Percentiles rank a stretch among this genome's conserved stretches.
Evolutionary conservation across 1,140 invertebrate genomes (phyloP).

Genomic region (Trachymyrmex cornetzi): DNA sequence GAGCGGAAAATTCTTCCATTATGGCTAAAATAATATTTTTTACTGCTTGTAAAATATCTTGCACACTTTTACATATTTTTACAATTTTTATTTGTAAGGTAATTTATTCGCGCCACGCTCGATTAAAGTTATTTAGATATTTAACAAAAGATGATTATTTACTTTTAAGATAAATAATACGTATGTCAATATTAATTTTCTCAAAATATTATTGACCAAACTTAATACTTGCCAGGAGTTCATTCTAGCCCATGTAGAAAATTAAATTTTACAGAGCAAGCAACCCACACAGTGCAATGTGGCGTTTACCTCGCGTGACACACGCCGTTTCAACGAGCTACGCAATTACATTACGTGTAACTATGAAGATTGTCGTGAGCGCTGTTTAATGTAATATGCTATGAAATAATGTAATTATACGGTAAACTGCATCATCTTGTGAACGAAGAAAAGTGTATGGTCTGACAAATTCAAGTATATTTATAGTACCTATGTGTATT

Average conservation of each 20-base stretch:
- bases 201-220: slow-evolving; percentile 37
- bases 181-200: slow-evolving; percentile 11
- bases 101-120: background rate
- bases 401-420: slow-evolving; percentile 37
- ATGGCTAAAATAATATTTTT: background rate
- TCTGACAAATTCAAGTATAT: slow-evolving; percentile 10
- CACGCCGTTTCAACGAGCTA: slow-evolving; percentile 56
- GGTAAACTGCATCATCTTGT: slow-evolving; percentile 22
- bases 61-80: background rate
- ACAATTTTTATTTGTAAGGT: background rate
- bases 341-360: slow-evolving; percentile 55
- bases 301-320: slow-evolving; percentile 53
- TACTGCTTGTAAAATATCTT: background rate
- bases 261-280: slow-evolving; percentile 53
- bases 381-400: slow-evolving; percentile 41
- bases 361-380: slow-evolving; percentile 56
- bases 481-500: background rate
- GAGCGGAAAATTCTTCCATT: background rate
- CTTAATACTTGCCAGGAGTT: background rate
- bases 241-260: slow-evolving; percentile 35
- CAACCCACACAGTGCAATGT: slow-evolving; percentile 29
- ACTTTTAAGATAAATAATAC: background rate
- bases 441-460: slow-evolving; percentile 14
- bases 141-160: background rate
- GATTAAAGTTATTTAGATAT: background rate